Conservation (phyloP, 2,888 invertebrate genomes). For the Andrena trimmerana region DNA sequence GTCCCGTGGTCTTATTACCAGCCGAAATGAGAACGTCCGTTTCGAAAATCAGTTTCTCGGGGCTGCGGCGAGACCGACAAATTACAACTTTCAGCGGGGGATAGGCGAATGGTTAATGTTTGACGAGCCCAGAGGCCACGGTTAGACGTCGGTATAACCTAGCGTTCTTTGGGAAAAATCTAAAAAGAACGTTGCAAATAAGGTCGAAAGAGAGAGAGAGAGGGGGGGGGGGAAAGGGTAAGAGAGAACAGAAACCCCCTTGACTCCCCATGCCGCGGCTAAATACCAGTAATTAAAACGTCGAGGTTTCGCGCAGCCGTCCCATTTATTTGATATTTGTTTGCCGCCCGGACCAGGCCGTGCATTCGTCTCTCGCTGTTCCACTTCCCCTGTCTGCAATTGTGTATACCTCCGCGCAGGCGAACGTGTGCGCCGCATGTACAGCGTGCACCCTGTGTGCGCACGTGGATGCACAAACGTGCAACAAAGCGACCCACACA, state of each 20-base stretch:
- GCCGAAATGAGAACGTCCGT: conserved; percentile 47
- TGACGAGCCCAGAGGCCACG: neutral
- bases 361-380: conserved; percentile 37
- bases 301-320: conserved; percentile 65
- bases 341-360: conserved; percentile 41
- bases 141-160: conserved; percentile 1
- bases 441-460: neutral
- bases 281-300: conserved; percentile 75
- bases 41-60: conserved; percentile 48
- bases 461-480: conserved; percentile 10
- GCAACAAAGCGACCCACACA: conserved; percentile 38
- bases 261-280: conserved; percentile 52
- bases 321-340: conserved; percentile 74
- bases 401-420: neutral
- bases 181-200: conserved; percentile 41
- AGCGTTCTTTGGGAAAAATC: conserved; percentile 27
- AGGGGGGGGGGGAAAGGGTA: neutral
- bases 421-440: neutral
- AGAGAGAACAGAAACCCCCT: conserved; percentile 36
- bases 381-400: conserved; percentile 12
- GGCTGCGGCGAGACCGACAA: neutral
- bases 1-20: conserved; percentile 34
- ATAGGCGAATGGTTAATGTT: conserved; percentile 11
- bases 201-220: neutral
- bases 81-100: conserved; percentile 27